These are phyloP conservation scores for Psettodes erumei DNA, from an alignment of 2,113 vertebrate genomes.

Conservation along the genomic window DNA sequence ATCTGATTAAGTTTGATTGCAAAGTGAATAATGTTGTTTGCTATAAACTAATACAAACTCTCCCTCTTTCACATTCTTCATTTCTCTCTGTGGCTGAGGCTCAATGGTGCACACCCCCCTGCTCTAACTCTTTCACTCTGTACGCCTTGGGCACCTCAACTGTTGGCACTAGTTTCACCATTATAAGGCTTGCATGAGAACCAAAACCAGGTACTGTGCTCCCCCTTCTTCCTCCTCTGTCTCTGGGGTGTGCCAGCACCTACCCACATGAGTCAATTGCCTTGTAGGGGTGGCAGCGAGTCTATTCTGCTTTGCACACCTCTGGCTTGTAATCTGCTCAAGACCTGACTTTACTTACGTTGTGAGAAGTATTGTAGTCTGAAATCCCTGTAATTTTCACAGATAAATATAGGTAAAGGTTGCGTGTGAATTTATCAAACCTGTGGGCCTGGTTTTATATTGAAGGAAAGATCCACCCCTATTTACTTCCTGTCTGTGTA, in stretches of 20 bases:
- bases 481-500: too few relatives aligned
- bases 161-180: slow-evolving; percentile 49
- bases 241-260: slow-evolving; percentile 46
- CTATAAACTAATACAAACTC: slow-evolving; percentile 16
- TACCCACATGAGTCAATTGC: slow-evolving; percentile 39
- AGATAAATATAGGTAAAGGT: slow-evolving; percentile 26
- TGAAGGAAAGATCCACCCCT: slow-evolving; percentile 15
- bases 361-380: slow-evolving; percentile 20
- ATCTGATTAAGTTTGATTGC: slow-evolving; percentile 12
- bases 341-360: slow-evolving; percentile 33
- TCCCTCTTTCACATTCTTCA: neutral
- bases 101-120: slow-evolving; percentile 39
- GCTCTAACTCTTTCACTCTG: slow-evolving; percentile 46
- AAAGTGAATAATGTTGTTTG: slow-evolving; percentile 14
- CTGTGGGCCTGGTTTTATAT: slow-evolving; percentile 7
- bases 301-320: slow-evolving; percentile 49
- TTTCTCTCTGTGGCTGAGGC: slow-evolving; percentile 11
- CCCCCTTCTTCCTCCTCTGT: slow-evolving; percentile 31
- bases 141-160: slow-evolving; percentile 55
- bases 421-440: slow-evolving; percentile 25
- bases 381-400: slow-evolving; percentile 31
- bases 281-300: slow-evolving; percentile 21
- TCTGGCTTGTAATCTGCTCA: slow-evolving; percentile 52
- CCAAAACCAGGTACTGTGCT: slow-evolving; percentile 56
- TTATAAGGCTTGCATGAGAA: slow-evolving; percentile 67